Evolutionary conservation across 2,113 vertebrate genomes (phyloP).

Genomic region (Lucifuga dentata): DNA sequence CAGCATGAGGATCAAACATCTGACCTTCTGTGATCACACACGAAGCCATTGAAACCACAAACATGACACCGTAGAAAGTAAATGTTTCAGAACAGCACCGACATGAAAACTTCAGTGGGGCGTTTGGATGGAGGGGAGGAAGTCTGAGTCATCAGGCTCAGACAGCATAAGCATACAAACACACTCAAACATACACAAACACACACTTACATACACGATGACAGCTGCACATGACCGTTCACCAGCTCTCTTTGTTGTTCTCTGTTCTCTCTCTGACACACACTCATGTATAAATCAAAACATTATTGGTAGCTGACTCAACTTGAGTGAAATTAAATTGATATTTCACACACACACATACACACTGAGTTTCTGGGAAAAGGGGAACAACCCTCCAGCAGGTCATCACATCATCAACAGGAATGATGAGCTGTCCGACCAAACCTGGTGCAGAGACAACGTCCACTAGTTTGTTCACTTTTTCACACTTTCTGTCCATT

Average conservation of each 20-base stretch:
- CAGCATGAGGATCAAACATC: not conserved
- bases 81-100: not conserved
- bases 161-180: slow-evolving; percentile 29
- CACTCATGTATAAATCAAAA: slow-evolving; percentile 9
- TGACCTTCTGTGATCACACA: not conserved
- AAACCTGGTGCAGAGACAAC: not conserved
- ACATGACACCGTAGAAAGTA: not conserved
- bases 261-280: slow-evolving; percentile 11
- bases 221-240: not conserved
- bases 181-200: not conserved
- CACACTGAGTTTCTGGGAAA: not conserved
- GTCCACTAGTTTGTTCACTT: too few relatives aligned
- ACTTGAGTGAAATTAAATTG: slow-evolving; percentile 6
- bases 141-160: slow-evolving; percentile 7
- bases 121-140: slow-evolving; percentile 24
- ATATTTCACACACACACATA: not conserved
- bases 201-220: not conserved
- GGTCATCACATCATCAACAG: slow-evolving; percentile 35
- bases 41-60: not conserved
- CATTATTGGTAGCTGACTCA: slow-evolving; percentile 23
- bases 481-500: too few relatives aligned
- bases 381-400: slow-evolving; percentile 34
- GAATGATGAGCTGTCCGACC: slow-evolving; percentile 36
- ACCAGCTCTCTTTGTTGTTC: slow-evolving; percentile 19
- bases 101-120: not conserved